Evolutionary conservation across 2,888 invertebrate species (phyloP).

Genomic region (Athalia rosae): DNA sequence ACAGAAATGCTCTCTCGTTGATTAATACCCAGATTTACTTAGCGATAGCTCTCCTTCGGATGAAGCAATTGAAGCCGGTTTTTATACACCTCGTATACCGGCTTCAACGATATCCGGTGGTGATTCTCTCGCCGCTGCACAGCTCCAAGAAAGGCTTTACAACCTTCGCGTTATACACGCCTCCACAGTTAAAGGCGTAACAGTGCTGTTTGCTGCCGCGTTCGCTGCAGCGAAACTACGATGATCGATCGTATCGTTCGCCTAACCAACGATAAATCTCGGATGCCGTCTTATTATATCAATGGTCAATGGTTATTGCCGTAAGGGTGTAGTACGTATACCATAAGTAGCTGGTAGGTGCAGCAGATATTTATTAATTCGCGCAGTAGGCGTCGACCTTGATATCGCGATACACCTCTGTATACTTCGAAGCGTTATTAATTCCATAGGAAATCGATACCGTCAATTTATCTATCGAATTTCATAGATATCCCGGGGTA

Average conservation of each 20-base stretch:
- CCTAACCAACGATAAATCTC: neutral
- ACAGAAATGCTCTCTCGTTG: neutral
- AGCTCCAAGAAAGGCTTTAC: neutral
- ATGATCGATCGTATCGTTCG: no score
- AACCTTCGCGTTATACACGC: neutral
- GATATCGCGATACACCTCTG: no score
- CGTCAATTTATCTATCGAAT: neutral
- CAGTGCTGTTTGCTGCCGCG: conserved; percentile 9
- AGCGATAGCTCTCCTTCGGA: conserved; percentile 62
- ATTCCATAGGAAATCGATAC: no score
- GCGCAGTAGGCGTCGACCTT: no score
- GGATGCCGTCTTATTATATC: no score
- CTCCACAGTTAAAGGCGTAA: conserved; percentile 3
- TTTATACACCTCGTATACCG: conserved; percentile 54
- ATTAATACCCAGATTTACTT: neutral
- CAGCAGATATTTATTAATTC: no score
- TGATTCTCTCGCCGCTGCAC: conserved; percentile 29
- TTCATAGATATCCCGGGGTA: neutral
- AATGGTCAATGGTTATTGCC: conserved; percentile 15
- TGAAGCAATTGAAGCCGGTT: conserved; percentile 69
- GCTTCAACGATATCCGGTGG: conserved; percentile 62
- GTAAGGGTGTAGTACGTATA: neutral
- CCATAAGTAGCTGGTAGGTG: no score
- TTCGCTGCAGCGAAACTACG: neutral
- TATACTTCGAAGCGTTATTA: no score